These are phyloP conservation scores for Dendropsophus ebraccatus DNA, from an alignment of 2,113 vertebrate genomes.

Conservation along the genomic window DNA sequence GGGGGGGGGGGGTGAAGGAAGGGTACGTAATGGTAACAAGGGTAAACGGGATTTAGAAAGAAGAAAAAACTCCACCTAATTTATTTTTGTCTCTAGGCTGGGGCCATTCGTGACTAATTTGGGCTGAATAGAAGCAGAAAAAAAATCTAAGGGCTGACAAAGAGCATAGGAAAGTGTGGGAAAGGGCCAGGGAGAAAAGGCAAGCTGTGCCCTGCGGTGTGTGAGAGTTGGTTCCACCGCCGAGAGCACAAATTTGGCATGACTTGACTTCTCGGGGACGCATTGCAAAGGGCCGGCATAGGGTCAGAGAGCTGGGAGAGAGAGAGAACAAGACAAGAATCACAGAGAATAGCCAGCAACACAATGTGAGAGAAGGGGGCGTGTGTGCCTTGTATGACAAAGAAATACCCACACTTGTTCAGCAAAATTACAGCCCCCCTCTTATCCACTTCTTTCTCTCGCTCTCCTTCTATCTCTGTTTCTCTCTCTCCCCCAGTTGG, in stretches of 20 bases:
- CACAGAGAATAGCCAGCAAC: constrained; percentile 34
- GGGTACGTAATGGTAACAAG: constrained; percentile 52
- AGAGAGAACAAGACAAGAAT: constrained; percentile 48
- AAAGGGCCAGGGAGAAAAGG: constrained; percentile 65
- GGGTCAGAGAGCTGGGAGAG: constrained; percentile 58
- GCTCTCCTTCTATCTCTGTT: constrained; percentile 16
- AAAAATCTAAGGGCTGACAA: constrained; percentile 65
- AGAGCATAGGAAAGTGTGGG: constrained; percentile 68
- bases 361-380: neutral
- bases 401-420: constrained; percentile 60
- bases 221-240: constrained; percentile 62
- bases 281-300: constrained; percentile 55
- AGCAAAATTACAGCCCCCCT: constrained; percentile 17
- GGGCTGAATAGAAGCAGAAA: constrained; percentile 67
- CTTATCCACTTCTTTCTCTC: constrained; percentile 44
- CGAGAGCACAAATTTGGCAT: constrained; percentile 66
- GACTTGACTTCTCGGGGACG: constrained; percentile 65
- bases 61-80: constrained; percentile 64
- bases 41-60: constrained; percentile 14
- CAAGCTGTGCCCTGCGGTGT: constrained; percentile 60
- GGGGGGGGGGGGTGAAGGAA: constrained; percentile 32
- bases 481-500: constrained; percentile 36
- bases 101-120: constrained; percentile 71
- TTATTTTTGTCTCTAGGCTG: constrained; percentile 67
- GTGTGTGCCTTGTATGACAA: constrained; percentile 47